phyloP scores from a whole-genome alignment of 1,140 invertebrate genomes.

The Neodiprion pinetum region DNA sequence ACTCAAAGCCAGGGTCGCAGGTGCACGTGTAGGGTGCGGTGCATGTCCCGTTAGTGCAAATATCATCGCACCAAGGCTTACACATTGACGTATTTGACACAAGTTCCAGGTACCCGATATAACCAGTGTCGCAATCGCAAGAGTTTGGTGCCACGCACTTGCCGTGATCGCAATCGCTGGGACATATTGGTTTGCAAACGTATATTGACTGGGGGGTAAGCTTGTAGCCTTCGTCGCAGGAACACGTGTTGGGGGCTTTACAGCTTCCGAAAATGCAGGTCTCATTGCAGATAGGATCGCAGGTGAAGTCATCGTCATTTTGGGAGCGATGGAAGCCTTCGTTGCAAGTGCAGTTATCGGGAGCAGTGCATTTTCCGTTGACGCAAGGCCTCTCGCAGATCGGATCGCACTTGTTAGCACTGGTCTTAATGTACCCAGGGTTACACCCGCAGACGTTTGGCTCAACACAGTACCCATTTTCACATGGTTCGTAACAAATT shows the following conservation, averaged over 20 bases:
- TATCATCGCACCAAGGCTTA: slow-evolving; percentile 26
- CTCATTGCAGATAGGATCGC: slow-evolving; percentile 23
- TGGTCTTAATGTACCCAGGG: slow-evolving; percentile 20
- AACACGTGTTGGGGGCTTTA: slow-evolving; percentile 31
- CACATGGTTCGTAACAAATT: slow-evolving; percentile 29
- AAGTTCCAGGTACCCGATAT: slow-evolving; percentile 4
- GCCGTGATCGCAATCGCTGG: not conserved
- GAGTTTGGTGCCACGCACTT: slow-evolving; percentile 32
- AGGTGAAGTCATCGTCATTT: not conserved
- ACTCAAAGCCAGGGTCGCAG: not conserved
- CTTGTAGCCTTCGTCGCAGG: slow-evolving; percentile 33
- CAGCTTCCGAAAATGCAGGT: slow-evolving; percentile 34
- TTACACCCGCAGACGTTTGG: slow-evolving; percentile 40
- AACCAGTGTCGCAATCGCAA: slow-evolving; percentile 41
- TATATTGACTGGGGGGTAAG: slow-evolving; percentile 14
- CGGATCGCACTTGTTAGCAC: slow-evolving; percentile 52
- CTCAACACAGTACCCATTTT: slow-evolving; percentile 33
- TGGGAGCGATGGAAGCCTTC: slow-evolving; percentile 23
- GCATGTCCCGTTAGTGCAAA: slow-evolving; percentile 40
- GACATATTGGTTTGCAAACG: not conserved
- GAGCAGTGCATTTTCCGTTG: slow-evolving; percentile 66
- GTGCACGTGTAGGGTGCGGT: slow-evolving; percentile 19
- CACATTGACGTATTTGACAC: slow-evolving; percentile 25
- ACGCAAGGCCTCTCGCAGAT: slow-evolving; percentile 57
- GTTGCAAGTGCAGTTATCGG: slow-evolving; percentile 63